Evolutionary conservation across 2,797 vertebrate genomes (phyloP), one percentile per base, ranked within the genome.

Genomic region (Geotrypetes seraphini): DNA sequence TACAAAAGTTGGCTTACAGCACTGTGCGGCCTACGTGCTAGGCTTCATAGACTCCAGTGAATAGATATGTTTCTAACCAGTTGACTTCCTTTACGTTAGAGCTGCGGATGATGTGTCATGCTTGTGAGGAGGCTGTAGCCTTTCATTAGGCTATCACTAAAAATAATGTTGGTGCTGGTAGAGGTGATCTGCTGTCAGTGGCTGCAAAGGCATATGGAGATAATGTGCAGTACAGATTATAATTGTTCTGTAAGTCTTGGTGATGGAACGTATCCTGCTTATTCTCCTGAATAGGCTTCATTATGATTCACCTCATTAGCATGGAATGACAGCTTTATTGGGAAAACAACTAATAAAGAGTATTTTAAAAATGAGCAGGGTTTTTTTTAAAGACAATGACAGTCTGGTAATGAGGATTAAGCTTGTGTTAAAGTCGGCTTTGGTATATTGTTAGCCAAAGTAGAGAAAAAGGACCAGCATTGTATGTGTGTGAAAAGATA

Each of bases 251-350:
- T 6, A 4, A 32, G 33, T 25, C 19, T 38, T 14, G n/a, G 12
- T n/a, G n/a, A 23, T 25, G 4, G 1, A 0, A 0, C 8, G 23
- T 10, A 12, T 46, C n/a, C 16, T 4, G 33, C 48, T 17, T 25
- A 13, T 25, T 23, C 11, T 0, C 1, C 12, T 25, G 31, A 39
- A 19, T 26, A 25, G 28, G 0, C 1, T 28, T 34, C 19, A 0
- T 1, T 40, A 56, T 50, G 33, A 4, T 3, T 50, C 51, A 63
- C 61, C 56, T 65, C 39, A 19, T 66, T 69, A 63, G 57, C 29
- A 25, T 6, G 36, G 44, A 39, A 39, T 54, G 53, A 66, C 66
- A 40, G 50, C 31, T 60, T 58, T 42, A 39, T 8, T 30, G 10
- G 47, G 19, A 11, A 28, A 46, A 20, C 0, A 2, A 46, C 36